A percentile compares a stretch with the other conserved stretches of the same genome.
Evolutionary conservation across 2,888 invertebrate species (phyloP).

Genomic region (Nebria brevicollis): DNA sequence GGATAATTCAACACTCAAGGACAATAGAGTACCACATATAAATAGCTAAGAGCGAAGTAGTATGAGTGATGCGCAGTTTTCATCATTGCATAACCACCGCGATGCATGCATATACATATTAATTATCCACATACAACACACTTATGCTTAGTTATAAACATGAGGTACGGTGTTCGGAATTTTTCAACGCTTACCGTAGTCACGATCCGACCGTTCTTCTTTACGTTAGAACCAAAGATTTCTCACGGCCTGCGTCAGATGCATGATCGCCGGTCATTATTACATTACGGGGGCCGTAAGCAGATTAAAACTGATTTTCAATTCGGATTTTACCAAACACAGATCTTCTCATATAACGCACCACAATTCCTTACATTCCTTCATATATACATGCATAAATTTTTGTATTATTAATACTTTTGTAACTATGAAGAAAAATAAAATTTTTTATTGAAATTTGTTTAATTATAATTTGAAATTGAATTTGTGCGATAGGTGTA

Average conservation of each 20-base stretch:
- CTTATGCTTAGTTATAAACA: slow-evolving; percentile 25
- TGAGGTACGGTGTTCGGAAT: slow-evolving; percentile 33
- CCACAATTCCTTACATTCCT: not conserved
- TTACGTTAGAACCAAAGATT: slow-evolving; percentile 18
- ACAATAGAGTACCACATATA: not conserved
- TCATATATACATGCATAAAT: not conserved
- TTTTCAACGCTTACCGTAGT: slow-evolving; percentile 30
- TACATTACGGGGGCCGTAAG: slow-evolving; percentile 16
- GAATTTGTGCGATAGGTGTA: too few relatives aligned
- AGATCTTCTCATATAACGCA: not conserved
- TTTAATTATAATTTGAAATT: too few relatives aligned
- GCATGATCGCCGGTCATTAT: slow-evolving; percentile 23
- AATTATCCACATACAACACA: slow-evolving; percentile 28
- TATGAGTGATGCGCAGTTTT: slow-evolving; percentile 26
- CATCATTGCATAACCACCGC: slow-evolving; percentile 28
- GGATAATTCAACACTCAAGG: not conserved
- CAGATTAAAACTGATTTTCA: slow-evolving; percentile 25
- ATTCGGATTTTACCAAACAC: not conserved
- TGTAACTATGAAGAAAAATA: not conserved
- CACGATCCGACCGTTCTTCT: slow-evolving; percentile 27
- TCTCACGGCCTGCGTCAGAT: slow-evolving; percentile 32
- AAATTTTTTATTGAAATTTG: too few relatives aligned
- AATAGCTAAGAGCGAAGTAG: not conserved
- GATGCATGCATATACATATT: slow-evolving; percentile 33
- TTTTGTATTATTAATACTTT: not conserved